Evolutionary conservation across 1,140 invertebrate genomes (phyloP), one percentile per base, ranked within the genome.

Genomic region (Solenopsis fugax): DNA sequence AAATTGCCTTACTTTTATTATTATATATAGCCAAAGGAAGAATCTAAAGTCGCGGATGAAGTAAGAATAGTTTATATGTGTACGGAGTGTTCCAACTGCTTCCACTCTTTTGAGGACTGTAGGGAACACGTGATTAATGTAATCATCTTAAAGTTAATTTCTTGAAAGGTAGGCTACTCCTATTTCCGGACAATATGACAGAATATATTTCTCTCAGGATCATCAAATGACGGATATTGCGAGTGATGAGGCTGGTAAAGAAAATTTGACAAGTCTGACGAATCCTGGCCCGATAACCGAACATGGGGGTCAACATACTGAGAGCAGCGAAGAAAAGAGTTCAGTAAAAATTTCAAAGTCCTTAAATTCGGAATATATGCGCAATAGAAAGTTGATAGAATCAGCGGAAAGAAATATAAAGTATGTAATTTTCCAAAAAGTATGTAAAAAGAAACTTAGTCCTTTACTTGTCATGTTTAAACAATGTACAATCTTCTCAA

Each of bases 81-180:
- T 88, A 95, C 94, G 10, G 89, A 96, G 84, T 96, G 96, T 88
- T 93, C 95, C 24, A 94, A 94, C 9, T 95, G 95, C 52, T 96
- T 96, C 91, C 93, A 94, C 75, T 92, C 95, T 13, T 91, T 95
- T 71, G 95, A 96, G 86, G 94, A 94, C 86, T 94, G 96, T 54
- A 94, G 95, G 50, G 94, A 95, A 24, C 96, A 96, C 80, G 95
- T 96, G 95, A 95, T 96, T 85, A 93, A 93, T 72, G 96, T 94
- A 91, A 88, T 54, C 85, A 62, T 87, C 88, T 41, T 80, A 88
- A 72, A 62, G 21, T 56, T 84, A 50, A 77, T 72, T 54, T 54
- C 73, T 16, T 64, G 6, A 60, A 60, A 58, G 24, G 5, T 29
- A 73, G 64, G 24, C 41, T 69, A 10, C 54, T 65, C 77, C 21